Conservation (phyloP, 2,797 vertebrate species). For the Psittacula echo region DNA sequence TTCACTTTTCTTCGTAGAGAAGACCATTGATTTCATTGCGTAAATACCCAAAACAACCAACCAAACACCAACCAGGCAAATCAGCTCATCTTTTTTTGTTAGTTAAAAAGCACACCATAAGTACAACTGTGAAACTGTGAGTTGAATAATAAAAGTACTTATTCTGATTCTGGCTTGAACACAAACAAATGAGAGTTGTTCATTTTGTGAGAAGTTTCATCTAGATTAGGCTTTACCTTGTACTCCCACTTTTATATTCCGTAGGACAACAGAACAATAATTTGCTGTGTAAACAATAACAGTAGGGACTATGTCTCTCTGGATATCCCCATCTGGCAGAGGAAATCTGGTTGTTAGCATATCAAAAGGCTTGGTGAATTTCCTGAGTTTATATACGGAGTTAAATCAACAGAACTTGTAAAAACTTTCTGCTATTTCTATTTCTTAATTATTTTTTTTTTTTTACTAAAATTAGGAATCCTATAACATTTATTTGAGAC, state of each 20-base stretch:
- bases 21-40: background rate
- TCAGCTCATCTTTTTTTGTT: background rate
- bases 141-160: background rate
- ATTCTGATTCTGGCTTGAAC: background rate
- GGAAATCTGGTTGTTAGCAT: conserved; percentile 68
- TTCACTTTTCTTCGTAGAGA: background rate
- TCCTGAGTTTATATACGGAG: conserved; percentile 20
- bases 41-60: background rate
- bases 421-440: background rate
- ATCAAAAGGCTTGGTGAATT: conserved; percentile 50
- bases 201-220: conserved; percentile 65
- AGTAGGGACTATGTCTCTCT: conserved; percentile 62
- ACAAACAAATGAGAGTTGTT: conserved; percentile 47
- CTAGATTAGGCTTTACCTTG: conserved; percentile 59
- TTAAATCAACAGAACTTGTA: conserved; percentile 60
- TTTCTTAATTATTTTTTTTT: background rate
- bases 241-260: conserved; percentile 66
- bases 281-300: conserved; percentile 76
- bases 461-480: background rate
- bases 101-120: background rate
- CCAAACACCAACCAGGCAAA: background rate
- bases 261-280: conserved; percentile 69
- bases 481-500: background rate
- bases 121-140: background rate
- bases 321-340: conserved; percentile 68